phyloP scores from a whole-genome alignment of 1,140 invertebrate species.

The Paracyclopina nana region DNA sequence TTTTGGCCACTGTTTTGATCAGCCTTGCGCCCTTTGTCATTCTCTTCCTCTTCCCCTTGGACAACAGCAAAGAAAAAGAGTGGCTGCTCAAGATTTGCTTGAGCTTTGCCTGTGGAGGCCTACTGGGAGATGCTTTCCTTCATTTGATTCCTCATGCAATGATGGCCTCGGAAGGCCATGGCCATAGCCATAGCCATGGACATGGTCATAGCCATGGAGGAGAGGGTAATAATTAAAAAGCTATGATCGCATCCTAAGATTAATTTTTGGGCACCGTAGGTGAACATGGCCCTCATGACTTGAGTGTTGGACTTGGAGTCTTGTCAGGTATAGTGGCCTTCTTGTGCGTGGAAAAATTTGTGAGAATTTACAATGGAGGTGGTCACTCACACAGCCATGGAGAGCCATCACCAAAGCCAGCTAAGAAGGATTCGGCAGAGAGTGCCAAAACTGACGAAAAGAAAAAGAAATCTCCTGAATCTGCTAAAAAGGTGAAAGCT shows the following conservation, averaged over 20 bases:
- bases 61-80: conserved; percentile 61
- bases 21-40: conserved; percentile 83
- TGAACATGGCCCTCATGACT: conserved; percentile 43
- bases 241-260: too few species aligned
- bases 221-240: too few species aligned
- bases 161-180: conserved; percentile 32
- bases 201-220: conserved; percentile 33
- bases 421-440: too few species aligned
- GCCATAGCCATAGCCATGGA: conserved; percentile 33
- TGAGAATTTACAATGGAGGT: conserved; percentile 31
- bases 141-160: conserved; percentile 90
- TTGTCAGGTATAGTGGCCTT: conserved; percentile 76
- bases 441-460: too few species aligned
- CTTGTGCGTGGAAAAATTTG: conserved; percentile 74
- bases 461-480: too few species aligned
- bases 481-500: too few species aligned
- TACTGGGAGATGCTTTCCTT: conserved; percentile 86
- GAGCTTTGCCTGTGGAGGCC: conserved; percentile 81
- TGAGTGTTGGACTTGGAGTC: conserved; percentile 70
- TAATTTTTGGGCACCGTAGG: conserved; percentile 26
- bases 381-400: background rate
- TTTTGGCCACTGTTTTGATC: conserved; percentile 72
- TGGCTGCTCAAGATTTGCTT: conserved; percentile 64
- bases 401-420: too few species aligned
- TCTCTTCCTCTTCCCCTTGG: conserved; percentile 76